These are phyloP conservation scores for Orthonychiurus folsomi DNA, from an alignment of 2,888 invertebrate species.

Conservation along the genomic window DNA sequence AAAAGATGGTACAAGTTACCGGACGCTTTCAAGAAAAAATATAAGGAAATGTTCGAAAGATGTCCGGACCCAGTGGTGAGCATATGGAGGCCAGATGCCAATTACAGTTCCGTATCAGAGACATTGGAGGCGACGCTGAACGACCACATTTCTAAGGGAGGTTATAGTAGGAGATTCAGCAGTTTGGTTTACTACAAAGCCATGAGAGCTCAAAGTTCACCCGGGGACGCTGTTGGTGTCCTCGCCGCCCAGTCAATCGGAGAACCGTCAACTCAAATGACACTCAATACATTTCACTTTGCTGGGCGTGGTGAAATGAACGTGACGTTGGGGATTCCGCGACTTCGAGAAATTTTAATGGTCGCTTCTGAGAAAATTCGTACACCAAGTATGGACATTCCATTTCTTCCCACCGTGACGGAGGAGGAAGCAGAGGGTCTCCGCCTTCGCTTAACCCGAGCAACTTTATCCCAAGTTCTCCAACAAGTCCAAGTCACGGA, in stretches of 20 bases:
- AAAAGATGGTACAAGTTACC: too few relatives aligned
- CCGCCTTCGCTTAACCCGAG: conserved; percentile 62
- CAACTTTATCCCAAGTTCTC: conserved; percentile 68
- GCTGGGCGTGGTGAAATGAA: conserved; percentile 99
- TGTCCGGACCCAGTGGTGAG: conserved; percentile 70
- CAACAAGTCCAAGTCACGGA: conserved; percentile 59
- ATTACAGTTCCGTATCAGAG: conserved; percentile 79
- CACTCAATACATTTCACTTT: conserved; percentile 98
- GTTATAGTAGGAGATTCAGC: conserved; percentile 52
- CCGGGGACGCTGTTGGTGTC: conserved; percentile 94
- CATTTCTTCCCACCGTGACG: conserved; percentile 55
- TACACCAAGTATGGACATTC: conserved; percentile 94
- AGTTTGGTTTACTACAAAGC: conserved; percentile 68
- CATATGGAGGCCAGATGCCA: conserved; percentile 60
- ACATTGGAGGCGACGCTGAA: conserved; percentile 60
- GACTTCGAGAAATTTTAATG: conserved; percentile 94
- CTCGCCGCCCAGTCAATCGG: conserved; percentile 97
- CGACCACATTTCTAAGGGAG: too few relatives aligned
- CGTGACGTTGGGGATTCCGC: conserved; percentile 97
- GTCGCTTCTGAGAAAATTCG: conserved; percentile 84
- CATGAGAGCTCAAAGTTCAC: conserved; percentile 65
- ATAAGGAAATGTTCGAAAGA: too few relatives aligned
- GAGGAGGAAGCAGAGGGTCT: conserved; percentile 57
- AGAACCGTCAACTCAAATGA: conserved; percentile 99
- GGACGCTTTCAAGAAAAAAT: too few relatives aligned